Evolutionary conservation across 2,113 vertebrate genomes (phyloP), one percentile per base, ranked within the genome.

Genomic region (Apteryx owenii): DNA sequence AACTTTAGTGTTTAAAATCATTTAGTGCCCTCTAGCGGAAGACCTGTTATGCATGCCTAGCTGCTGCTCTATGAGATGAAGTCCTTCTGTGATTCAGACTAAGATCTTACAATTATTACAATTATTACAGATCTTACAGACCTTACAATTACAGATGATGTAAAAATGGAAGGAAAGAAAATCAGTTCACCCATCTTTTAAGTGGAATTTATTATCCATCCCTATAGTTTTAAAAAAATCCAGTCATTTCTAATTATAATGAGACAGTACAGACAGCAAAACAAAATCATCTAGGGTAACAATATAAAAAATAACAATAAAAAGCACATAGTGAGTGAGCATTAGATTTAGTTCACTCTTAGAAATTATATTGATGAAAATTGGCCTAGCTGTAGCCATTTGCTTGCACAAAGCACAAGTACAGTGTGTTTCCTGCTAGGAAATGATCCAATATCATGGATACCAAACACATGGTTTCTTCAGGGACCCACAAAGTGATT

Each of bases 21-120:
- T 93, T 91, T 93, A 2, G 15, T 85, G 97, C 97, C 97, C 90
- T 93, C 97, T 98, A 96, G 92, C 92, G 97, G 93, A 66, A 94
- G 36, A 4, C 26, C 54, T 76, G 61, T 18, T 80, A 18, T 11
- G 29, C 6, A 61, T 21, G 25, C 28, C 2, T 1, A 66, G 46
- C 60, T 16, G 48, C 21, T 62, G 51, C 31, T 54, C 60, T 11
- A 18, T 2, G 40, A 50, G 22, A 31, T n/a, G 28, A n/a, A 36
- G 14, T 61, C 71, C 31, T 17, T 36, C 31, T 54, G 44, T 60
- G 53, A 17, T 71, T 70, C 29, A 28, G 17, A 79, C 21, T 4
- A n/a, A 12, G 13, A 33, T 11, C 4, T 15, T 12, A 9, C 38
- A 9, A 4, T 25, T 38, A 54, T 38, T 38, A 38, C 36, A 38